phyloP scores from a whole-genome alignment of 2,113 vertebrate genomes.

The Penelope pileata region DNA sequence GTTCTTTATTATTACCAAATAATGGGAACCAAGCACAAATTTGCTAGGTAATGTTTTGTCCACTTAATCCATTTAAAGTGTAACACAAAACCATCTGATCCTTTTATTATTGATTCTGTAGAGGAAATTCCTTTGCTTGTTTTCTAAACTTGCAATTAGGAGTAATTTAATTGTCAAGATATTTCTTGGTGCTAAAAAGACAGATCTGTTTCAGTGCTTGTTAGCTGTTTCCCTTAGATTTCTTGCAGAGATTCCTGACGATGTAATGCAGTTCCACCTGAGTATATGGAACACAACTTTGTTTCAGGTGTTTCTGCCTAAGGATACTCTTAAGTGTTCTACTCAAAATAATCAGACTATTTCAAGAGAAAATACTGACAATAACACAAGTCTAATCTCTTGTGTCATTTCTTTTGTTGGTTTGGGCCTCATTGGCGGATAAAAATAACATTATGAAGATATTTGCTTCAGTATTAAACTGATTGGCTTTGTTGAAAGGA shows the following conservation, averaged over 20 bases:
- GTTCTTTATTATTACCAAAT: constrained; percentile 25
- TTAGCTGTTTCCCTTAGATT: neutral
- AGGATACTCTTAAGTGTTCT: neutral
- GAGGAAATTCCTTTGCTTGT: neutral
- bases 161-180: neutral
- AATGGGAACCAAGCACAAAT: constrained; percentile 23
- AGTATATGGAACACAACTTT: neutral
- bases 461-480: neutral
- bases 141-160: neutral
- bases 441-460: neutral
- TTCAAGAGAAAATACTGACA: neutral
- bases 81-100: neutral
- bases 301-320: neutral
- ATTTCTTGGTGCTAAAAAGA: neutral
- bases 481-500: neutral
- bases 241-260: neutral
- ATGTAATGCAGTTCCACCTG: neutral
- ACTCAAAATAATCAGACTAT: neutral
- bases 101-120: neutral
- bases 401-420: neutral
- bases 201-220: neutral
- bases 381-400: neutral
- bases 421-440: neutral
- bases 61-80: neutral
- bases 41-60: constrained; percentile 32